Evolutionary conservation across 2,797 vertebrate genomes (phyloP).

Genomic region (Eremophila alpestris): DNA sequence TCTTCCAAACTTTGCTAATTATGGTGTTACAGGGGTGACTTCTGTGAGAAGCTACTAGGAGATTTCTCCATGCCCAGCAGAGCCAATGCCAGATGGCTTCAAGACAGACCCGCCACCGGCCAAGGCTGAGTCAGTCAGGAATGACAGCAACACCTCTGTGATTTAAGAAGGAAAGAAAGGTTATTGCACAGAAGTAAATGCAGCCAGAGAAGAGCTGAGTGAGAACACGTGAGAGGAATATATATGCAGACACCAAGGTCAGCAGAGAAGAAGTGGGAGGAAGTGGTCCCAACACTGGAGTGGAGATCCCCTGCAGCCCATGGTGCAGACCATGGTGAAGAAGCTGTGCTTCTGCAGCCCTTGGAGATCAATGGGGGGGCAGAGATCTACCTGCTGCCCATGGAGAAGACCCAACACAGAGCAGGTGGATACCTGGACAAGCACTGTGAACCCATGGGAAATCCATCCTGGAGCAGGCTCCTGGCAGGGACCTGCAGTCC

Average conservation of each 20-base stretch:
- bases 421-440: not conserved
- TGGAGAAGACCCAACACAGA: rapidly evolving
- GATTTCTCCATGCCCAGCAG: not conserved
- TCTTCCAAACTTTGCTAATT: not conserved
- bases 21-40: not conserved
- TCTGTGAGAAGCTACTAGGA: not conserved
- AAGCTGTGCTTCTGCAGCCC: not conserved
- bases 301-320: rapidly evolving
- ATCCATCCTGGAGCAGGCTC: no score
- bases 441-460: not conserved
- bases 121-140: not conserved
- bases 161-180: not conserved
- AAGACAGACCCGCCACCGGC: rapidly evolving
- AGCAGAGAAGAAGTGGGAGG: not conserved
- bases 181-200: not conserved
- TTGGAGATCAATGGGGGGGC: no score
- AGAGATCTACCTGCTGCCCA: not conserved
- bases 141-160: not conserved
- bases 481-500: no score
- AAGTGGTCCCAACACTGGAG: rapidly evolving
- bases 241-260: not conserved
- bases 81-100: rapidly evolving
- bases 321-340: rapidly evolving
- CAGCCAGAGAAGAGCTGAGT: not conserved
- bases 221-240: not conserved